Evolutionary conservation across 2,888 invertebrate species (phyloP), one percentile per base, ranked within the genome.

Genomic region (Volucella zonaria): DNA sequence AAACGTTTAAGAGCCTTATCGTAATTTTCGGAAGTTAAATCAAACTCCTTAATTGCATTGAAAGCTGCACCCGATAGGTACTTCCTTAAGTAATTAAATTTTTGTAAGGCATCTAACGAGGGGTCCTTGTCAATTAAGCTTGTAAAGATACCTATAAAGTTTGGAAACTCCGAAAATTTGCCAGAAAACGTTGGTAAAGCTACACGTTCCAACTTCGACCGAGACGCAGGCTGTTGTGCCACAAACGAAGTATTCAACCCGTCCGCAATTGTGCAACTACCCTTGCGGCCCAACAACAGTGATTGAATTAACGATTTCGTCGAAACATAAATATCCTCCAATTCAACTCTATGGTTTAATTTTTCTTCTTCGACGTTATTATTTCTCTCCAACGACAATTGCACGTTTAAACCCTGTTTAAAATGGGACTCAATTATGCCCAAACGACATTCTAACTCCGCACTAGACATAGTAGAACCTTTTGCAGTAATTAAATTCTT

Each of bases 41-140:
- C 49, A 15, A 49, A 70, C 18, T 76, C 67, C 15, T 38, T 59
- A 4, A 76, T 31, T 2, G 67, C 43, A 42, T 40, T 58, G n/a
- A 76, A 43, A 11, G 66, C 58, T 6, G 8, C 66, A 18, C 2
- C 18, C 18, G 18, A 18, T 18, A 18, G 18, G 49, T 12, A 59
- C 10, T 23, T 52, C 12, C 12, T 42, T n/a, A 67, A 51, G 40
- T 64, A 64, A 54, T 74, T 73, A 45, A 73, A 62, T 38, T 62
- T 73, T 31, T 73, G 54, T 9, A 73, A 31, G 1, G 14, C 14
- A 62, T 73, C 43, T 18, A 18, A 18, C 18, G 18, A 18, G 18
- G 18, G 18, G 18, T 18, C 18, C 18, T 18, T 18, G 18, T 18
- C 40, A 66, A 61, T 15, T n/a, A 59, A 59, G 8, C 14, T 58